Evolutionary conservation across 2,797 vertebrate species (phyloP), one percentile per base, ranked within the genome.

Genomic region (Cygnus olor): DNA sequence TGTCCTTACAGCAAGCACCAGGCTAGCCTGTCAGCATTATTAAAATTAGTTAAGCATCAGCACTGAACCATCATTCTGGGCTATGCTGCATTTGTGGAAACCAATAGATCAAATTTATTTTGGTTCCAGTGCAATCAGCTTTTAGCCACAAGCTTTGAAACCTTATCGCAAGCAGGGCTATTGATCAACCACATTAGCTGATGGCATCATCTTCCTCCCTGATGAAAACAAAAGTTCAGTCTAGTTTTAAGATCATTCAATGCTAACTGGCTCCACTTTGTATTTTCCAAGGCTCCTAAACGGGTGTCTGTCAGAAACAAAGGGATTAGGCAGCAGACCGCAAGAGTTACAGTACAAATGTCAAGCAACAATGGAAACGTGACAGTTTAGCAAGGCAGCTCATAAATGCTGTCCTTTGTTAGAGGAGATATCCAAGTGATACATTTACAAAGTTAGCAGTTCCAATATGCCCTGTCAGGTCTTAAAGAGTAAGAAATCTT

Each of bases 41-140:
- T 81, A 93, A 95, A 96, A 92, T 71, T 70, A 94, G 89, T 91
- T 93, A 92, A 88, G 87, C 95, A 94, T 93, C 93, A 91, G 87
- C 95, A 91, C 80, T 74, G 90, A 95, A 92, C 91, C 92, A 92
- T 89, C 82, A 65, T 94, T 56, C 93, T 36, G 5, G 74, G 47
- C 92, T 94, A 77, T 21, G 66, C 68, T 77, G 88, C 93, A 94
- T 92, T 49, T 80, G 96, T 94, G 92, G 92, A 96, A 95, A 88
- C 92, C 93, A 79, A 95, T 95, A 96, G 96, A 93, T 93, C 96
- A 95, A 97, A 96, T 94, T 96, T 80, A 95, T 96, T 96, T 94
- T 95, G 80, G 89, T 96, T 58, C 38, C 85, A 88, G 80, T 56
- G 80, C 93, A 95, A 95, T 94, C 93, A 82, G 94, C 96, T 90